Evolutionary conservation across 2,888 invertebrate genomes (phyloP), one percentile per base, ranked within the genome.

Genomic region (Sphaeridia pumilis): DNA sequence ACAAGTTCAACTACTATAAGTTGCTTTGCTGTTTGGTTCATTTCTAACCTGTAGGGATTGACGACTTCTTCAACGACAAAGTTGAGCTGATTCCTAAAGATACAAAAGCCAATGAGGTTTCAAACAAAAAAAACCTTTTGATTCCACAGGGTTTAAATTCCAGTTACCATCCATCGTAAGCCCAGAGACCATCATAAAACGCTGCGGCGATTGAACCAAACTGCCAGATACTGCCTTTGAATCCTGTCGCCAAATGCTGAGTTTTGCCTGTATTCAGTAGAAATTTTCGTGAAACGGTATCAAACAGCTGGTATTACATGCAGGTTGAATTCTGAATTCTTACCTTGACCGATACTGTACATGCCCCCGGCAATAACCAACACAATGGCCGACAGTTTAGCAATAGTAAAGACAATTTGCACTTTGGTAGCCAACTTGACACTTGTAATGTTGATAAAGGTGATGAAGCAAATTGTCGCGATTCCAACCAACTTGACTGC

Each of bases 151-250:
- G 10, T 43, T 43, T 17, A 10, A 22, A 28, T 12, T 21, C 24
- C 2, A 82, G 79, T 56, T 81, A 83, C 87, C 87, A 88, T 10
- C 88, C 88, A 67, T 87, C 87, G 67, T 84, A 88, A 0, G 87
- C 85, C 87, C 87, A 88, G 1, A 87, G 73, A 0, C 87, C 87
- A 53, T 82, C 83, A 70, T 86, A 88, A 61, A 87, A 80, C 0
- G 87, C 85, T 20, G 86, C 72, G 0, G 87, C 85, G 0, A 87
- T 74, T 56, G 78, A 74, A 12, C 83, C 83, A 0, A 81, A 73
- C 26, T 75, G 77, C 1, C 71, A 74, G 0, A 76, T 79, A 34
- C 83, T 82, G 3, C 81, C 82, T 65, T 79, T 75, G 66, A 86
- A 85, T 0, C 84, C 83, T 49, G 76, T 75, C 10, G 71, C 68